Conservation (phyloP, 2,888 invertebrate genomes). For the Sarcophaga carnaria region DNA sequence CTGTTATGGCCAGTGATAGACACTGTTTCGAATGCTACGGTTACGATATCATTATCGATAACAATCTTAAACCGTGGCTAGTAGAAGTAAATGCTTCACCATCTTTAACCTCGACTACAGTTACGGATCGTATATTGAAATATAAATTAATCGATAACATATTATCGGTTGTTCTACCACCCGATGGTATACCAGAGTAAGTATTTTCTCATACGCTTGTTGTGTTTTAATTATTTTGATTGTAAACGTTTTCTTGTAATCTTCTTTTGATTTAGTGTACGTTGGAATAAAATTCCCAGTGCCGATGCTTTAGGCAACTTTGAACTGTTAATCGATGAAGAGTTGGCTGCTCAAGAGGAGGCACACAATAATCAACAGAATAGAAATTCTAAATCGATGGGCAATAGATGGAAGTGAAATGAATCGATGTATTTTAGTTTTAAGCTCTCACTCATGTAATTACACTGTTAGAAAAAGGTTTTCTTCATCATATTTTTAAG, state of each 20-base stretch:
- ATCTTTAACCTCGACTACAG: constrained; percentile 95
- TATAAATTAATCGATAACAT: constrained; percentile 97
- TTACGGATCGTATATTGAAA: constrained; percentile 95
- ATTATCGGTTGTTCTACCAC: constrained; percentile 93
- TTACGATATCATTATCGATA: constrained; percentile 96
- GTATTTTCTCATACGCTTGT: constrained; percentile 46
- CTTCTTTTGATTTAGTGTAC: constrained; percentile 82
- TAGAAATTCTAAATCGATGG: constrained; percentile 70
- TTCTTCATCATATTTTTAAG: too few relatives aligned
- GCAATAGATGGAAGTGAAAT: constrained; percentile 79
- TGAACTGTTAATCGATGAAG: constrained; percentile 92
- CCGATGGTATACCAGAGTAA: constrained; percentile 91
- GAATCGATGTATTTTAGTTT: not conserved
- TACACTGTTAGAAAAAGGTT: too few relatives aligned
- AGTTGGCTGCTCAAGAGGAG: constrained; percentile 82
- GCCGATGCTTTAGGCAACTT: constrained; percentile 91
- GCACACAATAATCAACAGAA: constrained; percentile 66
- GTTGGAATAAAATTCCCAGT: constrained; percentile 92
- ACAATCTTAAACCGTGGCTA: constrained; percentile 95
- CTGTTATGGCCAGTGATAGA: constrained; percentile 95
- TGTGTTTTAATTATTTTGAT: not conserved
- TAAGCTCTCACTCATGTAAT: not conserved
- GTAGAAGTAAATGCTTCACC: constrained; percentile 98
- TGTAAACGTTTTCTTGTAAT: not conserved
- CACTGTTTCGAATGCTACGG: constrained; percentile 92